phyloP scores from a whole-genome alignment of 2,888 invertebrate genomes.

The Ceramica pisi region DNA sequence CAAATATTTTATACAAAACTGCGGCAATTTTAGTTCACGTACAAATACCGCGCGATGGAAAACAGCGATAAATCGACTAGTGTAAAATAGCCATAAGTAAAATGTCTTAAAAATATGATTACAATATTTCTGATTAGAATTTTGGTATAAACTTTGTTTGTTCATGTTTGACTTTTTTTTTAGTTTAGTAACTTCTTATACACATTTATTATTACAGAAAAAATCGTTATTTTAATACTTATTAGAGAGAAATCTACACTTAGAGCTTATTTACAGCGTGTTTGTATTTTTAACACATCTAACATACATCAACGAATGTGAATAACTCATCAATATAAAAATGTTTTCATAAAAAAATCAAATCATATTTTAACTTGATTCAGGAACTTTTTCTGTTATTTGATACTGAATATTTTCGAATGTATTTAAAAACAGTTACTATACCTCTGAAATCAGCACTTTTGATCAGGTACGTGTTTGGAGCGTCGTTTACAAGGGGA shows the following conservation, averaged over 20 bases:
- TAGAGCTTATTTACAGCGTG: conserved; percentile 66
- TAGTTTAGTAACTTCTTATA: conserved; percentile 36
- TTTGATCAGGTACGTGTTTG: conserved; percentile 37
- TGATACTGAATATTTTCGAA: conserved; percentile 30
- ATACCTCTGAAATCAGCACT: conserved; percentile 36
- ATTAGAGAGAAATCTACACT: conserved; percentile 59
- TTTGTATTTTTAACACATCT: conserved; percentile 44
- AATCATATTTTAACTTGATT: conserved; percentile 27
- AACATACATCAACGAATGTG: conserved; percentile 43
- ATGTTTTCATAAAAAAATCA: conserved; percentile 5
- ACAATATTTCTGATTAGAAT: conserved; percentile 59
- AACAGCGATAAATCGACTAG: conserved; percentile 21
- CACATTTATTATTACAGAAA: conserved; percentile 42
- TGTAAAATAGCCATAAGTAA: conserved; percentile 44
- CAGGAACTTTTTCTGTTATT: conserved; percentile 54
- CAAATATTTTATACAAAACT: conserved; percentile 27
- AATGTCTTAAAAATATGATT: conserved; percentile 58
- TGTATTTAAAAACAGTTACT: conserved; percentile 22
- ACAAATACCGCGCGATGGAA: conserved; percentile 7
- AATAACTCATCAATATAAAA: conserved; percentile 33
- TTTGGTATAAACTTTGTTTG: conserved; percentile 65
- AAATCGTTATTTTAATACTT: conserved; percentile 52
- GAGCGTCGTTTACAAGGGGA: conserved; percentile 9
- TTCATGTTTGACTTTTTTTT: conserved; percentile 45
- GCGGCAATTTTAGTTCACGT: background rate